Percentiles rank a stretch among this genome's conserved stretches.
These are phyloP conservation scores for Megalops cyprinoides DNA, from an alignment of 2,797 vertebrate species.

Conservation along the genomic window DNA sequence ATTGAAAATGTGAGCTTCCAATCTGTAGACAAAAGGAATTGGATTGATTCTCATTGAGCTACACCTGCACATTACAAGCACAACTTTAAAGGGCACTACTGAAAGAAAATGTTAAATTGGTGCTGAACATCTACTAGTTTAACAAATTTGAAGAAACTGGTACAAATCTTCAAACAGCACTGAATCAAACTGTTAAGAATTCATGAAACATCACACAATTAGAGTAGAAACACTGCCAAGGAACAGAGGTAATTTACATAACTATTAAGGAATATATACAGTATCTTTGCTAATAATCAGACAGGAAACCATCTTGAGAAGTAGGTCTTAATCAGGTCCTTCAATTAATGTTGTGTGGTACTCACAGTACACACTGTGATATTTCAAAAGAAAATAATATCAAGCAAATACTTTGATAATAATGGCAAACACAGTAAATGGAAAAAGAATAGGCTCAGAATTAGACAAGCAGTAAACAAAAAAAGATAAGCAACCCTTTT, in stretches of 20 bases:
- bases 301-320: neutral
- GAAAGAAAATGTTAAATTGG: neutral
- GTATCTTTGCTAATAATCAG: neutral
- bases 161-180: neutral
- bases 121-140: neutral
- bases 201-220: neutral
- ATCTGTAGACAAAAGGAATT: neutral
- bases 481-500: neutral
- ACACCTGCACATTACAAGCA: neutral
- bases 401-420: neutral
- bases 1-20: neutral
- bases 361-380: too few relatives aligned
- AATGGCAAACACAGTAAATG: neutral
- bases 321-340: neutral
- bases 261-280: neutral
- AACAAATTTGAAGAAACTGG: neutral
- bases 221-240: neutral
- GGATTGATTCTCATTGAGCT: neutral
- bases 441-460: neutral
- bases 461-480: neutral
- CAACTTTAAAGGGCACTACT: neutral
- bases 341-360: neutral
- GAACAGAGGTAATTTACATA: neutral
- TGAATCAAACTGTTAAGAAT: too few relatives aligned
- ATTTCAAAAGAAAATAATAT: neutral